phyloP scores from a whole-genome alignment of 1,140 invertebrate genomes.

The Zaprionus nigranus region DNA sequence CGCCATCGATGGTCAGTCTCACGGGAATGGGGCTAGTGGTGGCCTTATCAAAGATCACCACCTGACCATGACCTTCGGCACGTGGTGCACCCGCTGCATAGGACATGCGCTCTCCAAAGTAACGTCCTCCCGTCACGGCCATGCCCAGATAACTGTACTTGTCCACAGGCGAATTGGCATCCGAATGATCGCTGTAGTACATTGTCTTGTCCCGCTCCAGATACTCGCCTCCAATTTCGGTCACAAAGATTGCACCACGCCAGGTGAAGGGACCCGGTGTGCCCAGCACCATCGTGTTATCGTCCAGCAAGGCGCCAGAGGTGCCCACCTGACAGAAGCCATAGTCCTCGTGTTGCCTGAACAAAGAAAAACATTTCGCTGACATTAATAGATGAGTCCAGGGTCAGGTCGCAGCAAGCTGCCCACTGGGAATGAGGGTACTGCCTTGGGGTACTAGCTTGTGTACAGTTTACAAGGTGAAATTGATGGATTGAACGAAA shows the following conservation, averaged over 20 bases:
- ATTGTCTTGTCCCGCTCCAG: constrained; percentile 91
- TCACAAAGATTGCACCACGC: constrained; percentile 94
- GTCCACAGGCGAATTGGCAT: constrained; percentile 89
- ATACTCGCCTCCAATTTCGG: constrained; percentile 90
- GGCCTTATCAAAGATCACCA: constrained; percentile 91
- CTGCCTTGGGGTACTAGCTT: background rate
- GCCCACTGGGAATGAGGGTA: background rate
- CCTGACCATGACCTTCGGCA: constrained; percentile 93
- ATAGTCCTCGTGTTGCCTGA: constrained; percentile 90
- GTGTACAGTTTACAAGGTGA: background rate
- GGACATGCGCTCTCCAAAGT: constrained; percentile 88
- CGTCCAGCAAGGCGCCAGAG: constrained; percentile 91
- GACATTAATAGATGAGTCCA: constrained; percentile 64
- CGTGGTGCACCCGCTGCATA: constrained; percentile 95
- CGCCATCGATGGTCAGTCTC: constrained; percentile 89
- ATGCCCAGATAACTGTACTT: constrained; percentile 95
- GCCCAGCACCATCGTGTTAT: constrained; percentile 93
- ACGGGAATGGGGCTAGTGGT: constrained; percentile 87
- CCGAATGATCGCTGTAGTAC: constrained; percentile 90
- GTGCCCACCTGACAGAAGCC: constrained; percentile 97
- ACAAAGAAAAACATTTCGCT: background rate
- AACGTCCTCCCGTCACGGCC: constrained; percentile 93
- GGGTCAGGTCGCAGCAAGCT: constrained; percentile 41
- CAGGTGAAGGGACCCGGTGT: constrained; percentile 94
- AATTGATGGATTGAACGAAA: background rate